phyloP scores from a whole-genome alignment of 1,140 invertebrate species.

The Alviniconcha marisindica region DNA sequence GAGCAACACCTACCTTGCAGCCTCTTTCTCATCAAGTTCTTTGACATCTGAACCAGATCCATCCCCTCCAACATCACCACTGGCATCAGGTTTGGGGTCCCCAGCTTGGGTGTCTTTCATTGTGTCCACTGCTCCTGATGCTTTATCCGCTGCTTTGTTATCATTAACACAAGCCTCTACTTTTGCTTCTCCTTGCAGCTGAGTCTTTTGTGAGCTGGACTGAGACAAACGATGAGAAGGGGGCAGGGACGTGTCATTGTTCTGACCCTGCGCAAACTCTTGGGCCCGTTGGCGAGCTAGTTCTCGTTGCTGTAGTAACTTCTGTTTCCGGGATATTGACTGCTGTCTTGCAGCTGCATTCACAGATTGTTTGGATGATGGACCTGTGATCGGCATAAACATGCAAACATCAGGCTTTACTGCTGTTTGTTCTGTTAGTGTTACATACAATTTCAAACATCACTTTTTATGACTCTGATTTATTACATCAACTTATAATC shows the following conservation, averaged over 20 bases:
- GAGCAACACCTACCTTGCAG: constrained; percentile 44
- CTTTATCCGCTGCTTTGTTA: too few species aligned
- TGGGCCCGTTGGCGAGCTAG: constrained; percentile 13
- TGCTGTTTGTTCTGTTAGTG: too few species aligned
- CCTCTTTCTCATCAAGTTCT: constrained; percentile 54
- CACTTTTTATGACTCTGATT: too few species aligned
- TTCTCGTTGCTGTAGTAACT: constrained; percentile 11
- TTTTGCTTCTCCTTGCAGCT: not conserved
- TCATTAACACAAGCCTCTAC: too few species aligned
- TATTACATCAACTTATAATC: too few species aligned
- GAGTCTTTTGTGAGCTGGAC: not conserved
- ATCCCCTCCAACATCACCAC: not conserved
- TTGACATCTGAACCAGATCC: constrained; percentile 40
- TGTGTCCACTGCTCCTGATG: not conserved
- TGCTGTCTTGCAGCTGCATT: constrained; percentile 15
- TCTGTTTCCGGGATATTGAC: constrained; percentile 22
- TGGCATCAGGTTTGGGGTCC: not conserved
- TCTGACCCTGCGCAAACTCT: constrained; percentile 4
- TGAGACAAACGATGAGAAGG: constrained; percentile 11
- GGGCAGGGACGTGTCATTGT: not conserved
- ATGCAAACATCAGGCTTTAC: too few species aligned
- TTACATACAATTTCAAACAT: too few species aligned
- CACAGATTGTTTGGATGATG: not conserved
- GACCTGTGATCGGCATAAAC: too few species aligned
- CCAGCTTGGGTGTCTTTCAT: not conserved